Base-by-base conservation (phyloP, 2,113 vertebrate species). In the Oplegnathus fasciatus region DNA sequence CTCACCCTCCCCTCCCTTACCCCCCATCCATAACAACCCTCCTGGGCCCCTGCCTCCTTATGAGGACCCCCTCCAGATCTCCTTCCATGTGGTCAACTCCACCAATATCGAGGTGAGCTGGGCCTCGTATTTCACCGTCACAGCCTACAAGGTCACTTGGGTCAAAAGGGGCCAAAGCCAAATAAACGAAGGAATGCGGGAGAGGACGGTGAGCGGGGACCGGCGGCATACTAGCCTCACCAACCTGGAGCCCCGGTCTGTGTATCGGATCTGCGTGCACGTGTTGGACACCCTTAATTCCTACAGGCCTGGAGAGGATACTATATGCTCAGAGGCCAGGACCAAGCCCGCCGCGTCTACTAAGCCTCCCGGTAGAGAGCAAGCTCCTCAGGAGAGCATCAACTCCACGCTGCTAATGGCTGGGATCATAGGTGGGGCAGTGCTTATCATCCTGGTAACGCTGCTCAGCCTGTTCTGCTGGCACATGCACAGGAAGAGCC, bases 401-500 rank as follows among this genome's bases (percentile, higher is more conserved):
- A 97, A 96, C 75, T 98, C 97, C 85, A 98, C 98, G 0, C 97
- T 99, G 86, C 95, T 99, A 77, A 94, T 99, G 95, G 98, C 98
- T 0, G 98, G 97, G 68, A 94, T 99, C 91, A 99, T 99, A 57
- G 98, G 98, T 80, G 98, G 98, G 1, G 97, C 97, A 0, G 97
- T 98, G 77, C 96, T 99, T 61, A 94, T 99, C 84, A 95, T 99
- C 86, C 96, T 99, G 0, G 96, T 99, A 52, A 97, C 96, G 46
- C 93, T 99, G 89, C 97, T 99, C 52, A 93, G 98, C 67, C 84
- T 99, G 81, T 99, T 99, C 92, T 99, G 98, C 92, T 99, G 98
- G 98, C 97, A 99, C 76, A 97, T 98, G 98, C 98, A 99, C 97
- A 98, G 97, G 95, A 99, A 98, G 94, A 98, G 97, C 83, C 96